phyloP scores from a whole-genome alignment of 2,888 invertebrate species.

The Mesochorus sp. region DNA sequence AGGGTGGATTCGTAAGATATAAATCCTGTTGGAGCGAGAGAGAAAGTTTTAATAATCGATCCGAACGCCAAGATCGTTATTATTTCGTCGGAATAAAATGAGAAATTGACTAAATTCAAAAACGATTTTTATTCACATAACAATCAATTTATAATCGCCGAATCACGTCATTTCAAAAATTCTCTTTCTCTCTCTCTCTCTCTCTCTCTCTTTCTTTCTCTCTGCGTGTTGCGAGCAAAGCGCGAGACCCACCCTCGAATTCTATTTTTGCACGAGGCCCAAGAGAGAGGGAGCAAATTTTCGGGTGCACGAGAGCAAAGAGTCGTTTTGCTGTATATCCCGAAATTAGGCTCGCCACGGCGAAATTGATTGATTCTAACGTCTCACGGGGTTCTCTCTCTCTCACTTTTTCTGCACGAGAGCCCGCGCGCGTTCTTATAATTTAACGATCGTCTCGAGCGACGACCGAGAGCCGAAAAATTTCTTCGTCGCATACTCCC shows the following conservation, averaged over 20 bases:
- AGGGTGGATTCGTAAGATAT: no score
- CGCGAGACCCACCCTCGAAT: constrained; percentile 41
- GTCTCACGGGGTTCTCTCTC: constrained; percentile 69
- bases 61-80: background rate
- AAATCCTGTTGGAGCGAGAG: no score
- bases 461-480: constrained; percentile 64
- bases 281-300: background rate
- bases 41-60: no score
- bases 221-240: constrained; percentile 4
- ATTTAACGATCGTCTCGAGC: constrained; percentile 70
- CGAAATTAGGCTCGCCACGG: constrained; percentile 69
- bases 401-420: no score
- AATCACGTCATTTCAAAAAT: constrained; percentile 7
- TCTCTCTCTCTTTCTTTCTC: no score
- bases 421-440: constrained; percentile 62
- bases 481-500: no score
- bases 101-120: background rate
- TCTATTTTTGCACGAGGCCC: constrained; percentile 57
- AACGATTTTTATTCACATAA: background rate
- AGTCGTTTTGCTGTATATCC: constrained; percentile 64
- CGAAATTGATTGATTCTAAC: constrained; percentile 77
- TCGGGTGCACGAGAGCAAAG: constrained; percentile 34
- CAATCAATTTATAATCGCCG: no score
- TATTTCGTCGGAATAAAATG: background rate
- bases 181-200: no score